Evolutionary conservation across 2,888 invertebrate species (phyloP).

Genomic region (Ernsta delagoae): DNA sequence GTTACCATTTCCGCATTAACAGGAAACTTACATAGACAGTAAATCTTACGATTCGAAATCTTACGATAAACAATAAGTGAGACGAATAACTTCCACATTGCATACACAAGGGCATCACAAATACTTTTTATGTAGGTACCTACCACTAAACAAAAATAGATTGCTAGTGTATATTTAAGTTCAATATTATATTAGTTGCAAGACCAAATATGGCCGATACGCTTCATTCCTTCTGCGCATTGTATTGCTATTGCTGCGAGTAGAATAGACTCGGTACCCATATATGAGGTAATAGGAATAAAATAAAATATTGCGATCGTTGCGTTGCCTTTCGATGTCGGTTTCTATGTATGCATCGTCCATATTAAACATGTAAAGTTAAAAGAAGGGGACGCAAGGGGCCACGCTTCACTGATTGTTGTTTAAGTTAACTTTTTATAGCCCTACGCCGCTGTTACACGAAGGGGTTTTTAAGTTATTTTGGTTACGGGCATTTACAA

Average conservation of each 20-base stretch:
- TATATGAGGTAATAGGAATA: conserved; percentile 1
- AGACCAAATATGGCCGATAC: conserved; percentile 30
- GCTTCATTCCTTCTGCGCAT: conserved; percentile 25
- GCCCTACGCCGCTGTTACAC: conserved; percentile 39
- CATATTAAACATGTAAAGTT: conserved; percentile 23
- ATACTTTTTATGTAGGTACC: conserved; percentile 15
- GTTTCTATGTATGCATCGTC: conserved; percentile 26
- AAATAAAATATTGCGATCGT: conserved; percentile 28
- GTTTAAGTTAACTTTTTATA: conserved; percentile 77
- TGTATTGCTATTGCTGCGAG: not conserved
- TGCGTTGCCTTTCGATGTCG: conserved; percentile 24
- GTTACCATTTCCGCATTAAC: not conserved
- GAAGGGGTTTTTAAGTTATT: conserved; percentile 30
- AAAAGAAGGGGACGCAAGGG: conserved; percentile 45
- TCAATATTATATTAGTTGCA: conserved; percentile 21
- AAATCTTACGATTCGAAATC: not conserved
- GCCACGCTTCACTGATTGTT: conserved; percentile 68
- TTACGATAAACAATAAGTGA: conserved; percentile 10
- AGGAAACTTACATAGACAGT: conserved; percentile 9
- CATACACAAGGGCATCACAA: conserved; percentile 7
- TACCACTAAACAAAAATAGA: conserved; percentile 10
- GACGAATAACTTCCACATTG: conserved; percentile 23
- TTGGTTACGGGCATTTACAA: conserved; percentile 26
- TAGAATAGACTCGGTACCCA: conserved; percentile 9
- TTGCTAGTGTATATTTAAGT: conserved; percentile 10